Evolutionary conservation across 2,113 vertebrate species (phyloP), one percentile per base, ranked within the genome.

Genomic region (Actinemys pallida): DNA sequence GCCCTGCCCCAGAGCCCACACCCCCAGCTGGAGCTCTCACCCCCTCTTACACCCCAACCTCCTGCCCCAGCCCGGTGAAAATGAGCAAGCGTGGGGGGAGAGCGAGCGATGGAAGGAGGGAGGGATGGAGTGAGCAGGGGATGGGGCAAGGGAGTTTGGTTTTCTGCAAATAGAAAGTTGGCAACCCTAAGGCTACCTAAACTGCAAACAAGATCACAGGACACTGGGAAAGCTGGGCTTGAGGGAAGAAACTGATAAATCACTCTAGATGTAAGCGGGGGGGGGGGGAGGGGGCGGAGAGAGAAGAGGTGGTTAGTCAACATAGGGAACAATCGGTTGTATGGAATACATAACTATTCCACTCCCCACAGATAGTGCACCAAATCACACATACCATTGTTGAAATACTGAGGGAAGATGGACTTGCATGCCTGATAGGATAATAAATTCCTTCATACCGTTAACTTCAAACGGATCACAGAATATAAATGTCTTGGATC

Each of bases 401-500:
- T 88, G 89, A 96, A 96, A 95, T 52, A 62, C 85, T 95, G 93
- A 96, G 96, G 93, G 65, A 86, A 96, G 83, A 78, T 87, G 94
- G 90, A 92, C 89, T 87, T 86, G 42, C 81, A 90, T 88, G 84
- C 19, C 84, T 91, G 94, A 95, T 90, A 87, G 86, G 86, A 89
- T 88, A 95, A 83, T 24, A 31, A 59, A 94, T 84, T 39, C 94
- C 79, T 22, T 75, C 83, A 90, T 65, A 47, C 24, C 65, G 19
- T 86, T 75, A 89, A 65, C 92, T 91, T 91, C 89, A 87, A 79
- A 91, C 53, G 65, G 75, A 89, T 97, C 96, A 93, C 92, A n/a
- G 89, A 96, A 94, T 86, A 88, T 69, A 49, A 57, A 5, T 53
- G 91, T 93, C 93, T 69, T 86, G 83, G 56, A 59, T 53, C 54